These are phyloP conservation scores for Chiloscyllium punctatum DNA, from an alignment of 2,797 vertebrate genomes.

Conservation along the genomic window DNA sequence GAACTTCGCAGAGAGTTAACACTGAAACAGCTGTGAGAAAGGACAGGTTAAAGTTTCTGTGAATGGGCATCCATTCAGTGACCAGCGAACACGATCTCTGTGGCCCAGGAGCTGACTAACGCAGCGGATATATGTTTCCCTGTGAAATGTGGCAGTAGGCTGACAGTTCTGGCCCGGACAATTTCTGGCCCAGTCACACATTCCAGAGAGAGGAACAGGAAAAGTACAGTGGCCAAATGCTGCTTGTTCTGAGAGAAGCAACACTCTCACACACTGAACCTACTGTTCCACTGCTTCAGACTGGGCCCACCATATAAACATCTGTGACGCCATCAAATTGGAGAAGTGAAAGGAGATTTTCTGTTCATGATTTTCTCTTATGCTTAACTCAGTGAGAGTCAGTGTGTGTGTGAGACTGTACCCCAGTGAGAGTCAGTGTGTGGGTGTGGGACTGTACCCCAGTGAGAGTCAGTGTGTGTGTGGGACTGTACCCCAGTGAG, in stretches of 20 bases:
- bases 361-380: not conserved
- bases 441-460: too few relatives aligned
- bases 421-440: too few relatives aligned
- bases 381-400: too few relatives aligned
- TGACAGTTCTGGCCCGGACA: not conserved
- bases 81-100: not conserved
- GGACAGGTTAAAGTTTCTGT: not conserved
- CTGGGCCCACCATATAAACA: not conserved
- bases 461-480: too few relatives aligned
- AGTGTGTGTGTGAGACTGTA: too few relatives aligned
- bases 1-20: not conserved
- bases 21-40: not conserved
- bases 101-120: not conserved
- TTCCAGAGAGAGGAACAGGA: slow-evolving; percentile 22
- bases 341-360: not conserved
- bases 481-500: too few relatives aligned
- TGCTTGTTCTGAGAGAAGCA: not conserved
- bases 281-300: not conserved
- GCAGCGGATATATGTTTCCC: not conserved
- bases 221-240: not conserved
- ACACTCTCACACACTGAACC: not conserved
- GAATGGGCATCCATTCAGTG: not conserved
- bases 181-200: not conserved
- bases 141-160: not conserved
- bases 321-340: not conserved